Evolutionary conservation across 2,888 invertebrate species (phyloP).

Genomic region (Xestia ashworthii): DNA sequence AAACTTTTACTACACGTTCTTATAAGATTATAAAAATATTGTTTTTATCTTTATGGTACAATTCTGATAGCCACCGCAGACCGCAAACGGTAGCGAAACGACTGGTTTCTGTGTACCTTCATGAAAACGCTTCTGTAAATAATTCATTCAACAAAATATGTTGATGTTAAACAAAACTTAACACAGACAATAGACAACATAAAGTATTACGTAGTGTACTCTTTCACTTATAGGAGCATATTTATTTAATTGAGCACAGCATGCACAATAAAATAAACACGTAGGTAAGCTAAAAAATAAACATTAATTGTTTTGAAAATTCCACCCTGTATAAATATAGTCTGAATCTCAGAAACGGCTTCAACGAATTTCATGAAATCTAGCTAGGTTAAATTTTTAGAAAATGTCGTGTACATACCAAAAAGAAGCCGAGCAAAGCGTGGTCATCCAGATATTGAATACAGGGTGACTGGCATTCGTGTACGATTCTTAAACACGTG

Average conservation of each 20-base stretch:
- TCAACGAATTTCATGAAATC: too few relatives aligned
- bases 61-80: background rate
- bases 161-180: too few relatives aligned
- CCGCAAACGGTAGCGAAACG: background rate
- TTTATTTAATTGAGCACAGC: too few relatives aligned
- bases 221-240: background rate
- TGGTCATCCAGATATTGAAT: too few relatives aligned
- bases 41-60: slow-evolving; percentile 12
- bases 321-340: too few relatives aligned
- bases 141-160: background rate
- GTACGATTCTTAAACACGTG: too few relatives aligned
- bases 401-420: too few relatives aligned
- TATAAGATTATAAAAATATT: slow-evolving; percentile 10
- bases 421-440: too few relatives aligned
- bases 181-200: background rate
- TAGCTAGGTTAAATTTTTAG: too few relatives aligned
- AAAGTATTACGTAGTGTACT: background rate
- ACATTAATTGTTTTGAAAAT: too few relatives aligned
- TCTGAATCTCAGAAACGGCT: too few relatives aligned
- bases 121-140: background rate
- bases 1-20: slow-evolving; percentile 20
- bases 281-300: background rate
- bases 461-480: too few relatives aligned
- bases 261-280: background rate
- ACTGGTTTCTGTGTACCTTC: background rate